A percentile compares a stretch with the other conserved stretches of the same genome.
phyloP scores from a whole-genome alignment of 2,797 vertebrate species.

The Crenichthys baileyi region DNA sequence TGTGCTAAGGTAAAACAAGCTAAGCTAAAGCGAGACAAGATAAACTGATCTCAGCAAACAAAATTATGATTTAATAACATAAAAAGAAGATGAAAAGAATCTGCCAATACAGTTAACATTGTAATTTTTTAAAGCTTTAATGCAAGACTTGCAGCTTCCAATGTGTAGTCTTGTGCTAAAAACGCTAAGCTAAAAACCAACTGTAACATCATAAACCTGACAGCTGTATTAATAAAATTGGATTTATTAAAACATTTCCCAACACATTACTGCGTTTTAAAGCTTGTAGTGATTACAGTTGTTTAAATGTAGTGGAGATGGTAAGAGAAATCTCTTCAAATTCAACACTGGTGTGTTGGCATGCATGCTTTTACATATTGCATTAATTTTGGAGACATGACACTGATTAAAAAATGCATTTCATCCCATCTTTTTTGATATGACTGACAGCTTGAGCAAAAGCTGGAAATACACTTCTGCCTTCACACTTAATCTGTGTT shows the following conservation, averaged over 20 bases:
- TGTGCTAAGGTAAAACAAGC: not conserved
- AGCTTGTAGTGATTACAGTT: not conserved
- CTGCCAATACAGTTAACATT: too few relatives aligned
- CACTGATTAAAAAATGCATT: conserved; percentile 29
- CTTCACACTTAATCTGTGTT: conserved; percentile 54
- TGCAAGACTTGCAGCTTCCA: not conserved
- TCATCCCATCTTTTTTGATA: conserved; percentile 21
- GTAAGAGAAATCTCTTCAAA: not conserved
- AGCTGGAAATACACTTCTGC: conserved; percentile 28
- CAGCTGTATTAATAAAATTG: not conserved
- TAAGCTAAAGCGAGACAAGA: not conserved
- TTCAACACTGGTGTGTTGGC: conserved; percentile 6
- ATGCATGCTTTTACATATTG: conserved; percentile 10
- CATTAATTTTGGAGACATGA: conserved; percentile 7
- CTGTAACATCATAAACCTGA: not conserved
- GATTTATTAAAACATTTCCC: not conserved
- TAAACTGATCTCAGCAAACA: not conserved
- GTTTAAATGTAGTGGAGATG: not conserved
- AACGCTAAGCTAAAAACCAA: not conserved
- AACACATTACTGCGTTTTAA: not conserved
- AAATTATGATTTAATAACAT: not conserved
- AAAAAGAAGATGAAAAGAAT: too few relatives aligned
- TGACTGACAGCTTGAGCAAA: conserved; percentile 36
- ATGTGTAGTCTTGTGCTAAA: not conserved
- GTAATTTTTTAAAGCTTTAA: too few relatives aligned